phyloP scores from a whole-genome alignment of 2,797 vertebrate species.

The Pantherophis vulpinus region DNA sequence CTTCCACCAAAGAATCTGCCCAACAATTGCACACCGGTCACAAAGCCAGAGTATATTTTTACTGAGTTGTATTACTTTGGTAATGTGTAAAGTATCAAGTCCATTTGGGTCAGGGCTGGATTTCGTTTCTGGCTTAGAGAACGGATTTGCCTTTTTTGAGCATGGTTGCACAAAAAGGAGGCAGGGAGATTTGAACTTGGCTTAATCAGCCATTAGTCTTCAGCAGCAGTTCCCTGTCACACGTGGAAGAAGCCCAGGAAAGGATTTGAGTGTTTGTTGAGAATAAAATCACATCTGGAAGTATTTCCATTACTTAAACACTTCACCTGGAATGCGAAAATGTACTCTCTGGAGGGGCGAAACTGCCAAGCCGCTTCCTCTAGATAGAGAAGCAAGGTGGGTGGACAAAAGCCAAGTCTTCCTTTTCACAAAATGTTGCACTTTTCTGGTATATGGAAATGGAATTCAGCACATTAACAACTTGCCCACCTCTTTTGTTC shows the following conservation, averaged over 20 bases:
- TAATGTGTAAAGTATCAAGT: not conserved
- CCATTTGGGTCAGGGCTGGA: not conserved
- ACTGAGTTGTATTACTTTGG: not conserved
- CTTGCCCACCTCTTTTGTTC: not conserved
- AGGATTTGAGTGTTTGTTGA: not conserved
- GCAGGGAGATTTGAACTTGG: too few relatives aligned
- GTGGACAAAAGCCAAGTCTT: not conserved
- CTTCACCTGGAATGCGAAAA: not conserved
- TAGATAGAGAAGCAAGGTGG: not conserved
- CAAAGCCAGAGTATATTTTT: not conserved
- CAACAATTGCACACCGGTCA: not conserved
- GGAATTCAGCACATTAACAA: slow-evolving; percentile 5
- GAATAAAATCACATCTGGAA: slow-evolving; percentile 8
- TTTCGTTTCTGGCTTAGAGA: not conserved
- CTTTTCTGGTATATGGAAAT: not conserved
- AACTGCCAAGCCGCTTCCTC: not conserved
- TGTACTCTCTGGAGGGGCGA: not conserved
- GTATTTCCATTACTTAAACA: slow-evolving; percentile 9
- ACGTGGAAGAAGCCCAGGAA: not conserved
- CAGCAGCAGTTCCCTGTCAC: not conserved
- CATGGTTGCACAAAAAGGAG: not conserved
- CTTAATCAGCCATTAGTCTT: not conserved
- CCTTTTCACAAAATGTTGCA: not conserved
- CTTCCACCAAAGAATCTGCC: not conserved
- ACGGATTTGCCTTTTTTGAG: not conserved